phyloP scores from a whole-genome alignment of 2,888 invertebrate genomes.

The Oligia latruncula region DNA sequence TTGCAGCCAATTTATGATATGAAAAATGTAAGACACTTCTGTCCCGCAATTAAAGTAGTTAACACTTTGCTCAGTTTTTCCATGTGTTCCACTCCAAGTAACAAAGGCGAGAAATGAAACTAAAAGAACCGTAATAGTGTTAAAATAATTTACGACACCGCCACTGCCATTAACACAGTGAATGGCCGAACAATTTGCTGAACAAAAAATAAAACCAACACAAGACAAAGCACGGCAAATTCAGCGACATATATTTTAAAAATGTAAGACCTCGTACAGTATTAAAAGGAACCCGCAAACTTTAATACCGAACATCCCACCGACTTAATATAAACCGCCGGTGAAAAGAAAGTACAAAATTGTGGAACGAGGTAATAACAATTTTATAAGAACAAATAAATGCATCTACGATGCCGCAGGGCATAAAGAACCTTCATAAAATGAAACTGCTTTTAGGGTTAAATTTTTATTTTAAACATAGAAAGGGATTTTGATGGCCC shows the following conservation, averaged over 20 bases:
- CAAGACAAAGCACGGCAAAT: constrained; percentile 60
- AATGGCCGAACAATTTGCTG: constrained; percentile 21
- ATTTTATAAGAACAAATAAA: constrained; percentile 85
- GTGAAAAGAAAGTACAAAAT: constrained; percentile 74
- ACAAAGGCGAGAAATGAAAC: constrained; percentile 9
- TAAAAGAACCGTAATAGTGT: constrained; percentile 8
- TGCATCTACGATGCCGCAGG: constrained; percentile 78
- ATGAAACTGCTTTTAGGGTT: constrained; percentile 84
- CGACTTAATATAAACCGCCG: constrained; percentile 71
- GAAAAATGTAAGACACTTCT: not conserved
- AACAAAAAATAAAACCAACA: constrained; percentile 35
- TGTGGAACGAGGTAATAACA: constrained; percentile 79
- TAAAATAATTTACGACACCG: constrained; percentile 14
- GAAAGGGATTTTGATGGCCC: constrained; percentile 89
- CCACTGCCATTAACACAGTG: constrained; percentile 4
- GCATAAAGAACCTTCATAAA: constrained; percentile 84
- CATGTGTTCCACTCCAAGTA: constrained; percentile 8
- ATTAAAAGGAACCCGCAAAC: constrained; percentile 74
- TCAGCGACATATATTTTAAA: constrained; percentile 61
- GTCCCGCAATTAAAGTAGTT: not conserved
- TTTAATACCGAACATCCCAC: constrained; percentile 68
- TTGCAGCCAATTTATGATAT: not conserved
- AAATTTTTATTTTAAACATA: constrained; percentile 90
- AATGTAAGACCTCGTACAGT: constrained; percentile 69
- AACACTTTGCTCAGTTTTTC: not conserved